Conservation (phyloP, 2,888 invertebrate genomes). For the Teinopalpus imperialis region DNA sequence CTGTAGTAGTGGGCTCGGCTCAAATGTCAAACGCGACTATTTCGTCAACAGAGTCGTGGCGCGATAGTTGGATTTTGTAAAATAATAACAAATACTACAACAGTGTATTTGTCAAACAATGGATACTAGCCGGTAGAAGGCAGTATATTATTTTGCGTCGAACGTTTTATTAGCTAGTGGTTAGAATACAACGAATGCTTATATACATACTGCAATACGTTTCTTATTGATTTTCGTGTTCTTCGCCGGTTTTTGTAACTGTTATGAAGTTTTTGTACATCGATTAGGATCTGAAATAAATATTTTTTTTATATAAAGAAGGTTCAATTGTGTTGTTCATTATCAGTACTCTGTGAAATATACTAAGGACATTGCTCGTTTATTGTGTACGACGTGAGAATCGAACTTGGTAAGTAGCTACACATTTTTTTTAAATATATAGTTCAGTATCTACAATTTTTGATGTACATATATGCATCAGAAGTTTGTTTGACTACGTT, state of each 20-base stretch:
- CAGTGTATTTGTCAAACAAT: constrained; percentile 68
- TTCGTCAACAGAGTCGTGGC: constrained; percentile 81
- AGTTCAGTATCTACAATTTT: too few relatives aligned
- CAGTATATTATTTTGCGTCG: constrained; percentile 57
- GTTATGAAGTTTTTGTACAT: constrained; percentile 61
- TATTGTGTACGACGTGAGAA: constrained; percentile 21
- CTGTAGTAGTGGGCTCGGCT: constrained; percentile 85
- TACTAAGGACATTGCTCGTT: constrained; percentile 16
- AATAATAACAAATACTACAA: constrained; percentile 74
- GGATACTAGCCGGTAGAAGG: constrained; percentile 65
- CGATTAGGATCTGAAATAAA: constrained; percentile 15
- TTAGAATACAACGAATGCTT: constrained; percentile 50
- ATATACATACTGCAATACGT: constrained; percentile 50
- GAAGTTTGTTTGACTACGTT: too few relatives aligned
- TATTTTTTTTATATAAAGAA: constrained; percentile 16
- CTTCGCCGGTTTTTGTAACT: constrained; percentile 70
- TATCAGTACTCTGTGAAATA: constrained; percentile 10
- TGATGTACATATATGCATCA: too few relatives aligned
- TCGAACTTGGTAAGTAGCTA: constrained; percentile 20
- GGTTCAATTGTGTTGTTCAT: constrained; percentile 19
- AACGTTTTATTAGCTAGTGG: constrained; percentile 54
- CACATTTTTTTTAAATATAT: constrained; percentile 6
- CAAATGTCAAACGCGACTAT: constrained; percentile 86
- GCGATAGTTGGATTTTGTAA: constrained; percentile 79
- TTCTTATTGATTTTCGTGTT: constrained; percentile 73